Percentiles rank a stretch among this genome's conserved stretches.
These are phyloP conservation scores for Lathamus discolor DNA, from an alignment of 2,113 vertebrate genomes.

Conservation along the genomic window DNA sequence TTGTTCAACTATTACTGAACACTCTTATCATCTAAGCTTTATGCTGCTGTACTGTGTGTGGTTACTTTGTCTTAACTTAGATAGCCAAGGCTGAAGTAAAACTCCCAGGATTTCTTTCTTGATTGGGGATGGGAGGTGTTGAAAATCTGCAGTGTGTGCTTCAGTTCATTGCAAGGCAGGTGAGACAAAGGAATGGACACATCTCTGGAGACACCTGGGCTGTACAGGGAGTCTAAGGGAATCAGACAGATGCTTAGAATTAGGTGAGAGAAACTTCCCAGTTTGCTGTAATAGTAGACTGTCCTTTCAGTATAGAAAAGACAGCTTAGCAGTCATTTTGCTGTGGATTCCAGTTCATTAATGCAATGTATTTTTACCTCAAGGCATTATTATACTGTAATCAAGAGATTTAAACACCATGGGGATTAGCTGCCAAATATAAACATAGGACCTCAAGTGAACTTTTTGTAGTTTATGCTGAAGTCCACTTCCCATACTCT, in stretches of 20 bases:
- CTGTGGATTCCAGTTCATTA: neutral
- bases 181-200: neutral
- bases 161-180: neutral
- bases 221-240: rapidly evolving
- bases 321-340: neutral
- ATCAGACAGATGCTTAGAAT: neutral
- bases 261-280: neutral
- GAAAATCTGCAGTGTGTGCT: neutral
- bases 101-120: neutral
- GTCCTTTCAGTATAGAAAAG: neutral
- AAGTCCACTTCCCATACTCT: neutral
- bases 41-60: neutral
- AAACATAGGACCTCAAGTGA: neutral
- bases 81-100: neutral
- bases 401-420: neutral
- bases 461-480: neutral
- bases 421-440: neutral
- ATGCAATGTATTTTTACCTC: neutral
- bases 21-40: neutral
- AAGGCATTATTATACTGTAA: neutral
- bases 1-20: neutral
- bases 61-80: neutral
- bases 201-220: neutral
- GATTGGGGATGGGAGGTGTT: neutral
- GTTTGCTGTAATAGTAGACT: neutral